Percentiles rank a stretch among this genome's conserved stretches.
phyloP scores from a whole-genome alignment of 2,888 invertebrate genomes.

The Leptopilina syphax region DNA sequence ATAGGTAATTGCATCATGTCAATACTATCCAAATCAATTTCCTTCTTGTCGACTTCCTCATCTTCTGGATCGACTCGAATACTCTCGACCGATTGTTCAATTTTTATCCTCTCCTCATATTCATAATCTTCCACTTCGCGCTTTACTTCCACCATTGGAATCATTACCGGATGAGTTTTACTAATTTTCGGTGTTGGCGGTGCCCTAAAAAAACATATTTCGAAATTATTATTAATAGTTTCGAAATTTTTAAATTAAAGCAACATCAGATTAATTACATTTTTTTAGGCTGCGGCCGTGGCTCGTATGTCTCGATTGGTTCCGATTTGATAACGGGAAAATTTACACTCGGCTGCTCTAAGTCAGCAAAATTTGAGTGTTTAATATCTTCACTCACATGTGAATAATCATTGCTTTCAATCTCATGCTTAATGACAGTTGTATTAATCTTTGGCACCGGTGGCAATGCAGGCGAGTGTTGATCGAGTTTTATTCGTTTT shows the following conservation, averaged over 20 bases:
- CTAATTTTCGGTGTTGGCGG: slow-evolving; percentile 61
- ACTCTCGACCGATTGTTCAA: slow-evolving; percentile 56
- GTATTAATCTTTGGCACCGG: slow-evolving; percentile 50
- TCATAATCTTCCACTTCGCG: slow-evolving; percentile 73
- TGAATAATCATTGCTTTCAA: slow-evolving; percentile 70
- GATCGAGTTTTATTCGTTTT: slow-evolving; percentile 73
- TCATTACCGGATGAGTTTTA: slow-evolving; percentile 56
- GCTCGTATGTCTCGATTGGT: slow-evolving; percentile 67
- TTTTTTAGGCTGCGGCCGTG: slow-evolving; percentile 48
- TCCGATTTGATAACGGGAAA: slow-evolving; percentile 66
- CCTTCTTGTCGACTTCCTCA: slow-evolving; percentile 70
- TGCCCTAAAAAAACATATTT: slow-evolving; percentile 58
- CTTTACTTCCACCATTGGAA: slow-evolving; percentile 68
- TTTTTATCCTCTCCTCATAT: slow-evolving; percentile 68
- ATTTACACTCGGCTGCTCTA: slow-evolving; percentile 65
- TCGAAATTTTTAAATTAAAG: neutral
- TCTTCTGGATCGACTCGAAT: slow-evolving; percentile 65
- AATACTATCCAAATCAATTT: slow-evolving; percentile 80
- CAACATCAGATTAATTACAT: neutral
- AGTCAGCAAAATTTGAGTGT: slow-evolving; percentile 56
- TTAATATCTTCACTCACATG: slow-evolving; percentile 69
- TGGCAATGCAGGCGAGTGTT: slow-evolving; percentile 49
- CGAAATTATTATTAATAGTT: neutral
- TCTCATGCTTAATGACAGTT: slow-evolving; percentile 66
- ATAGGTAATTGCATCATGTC: slow-evolving; percentile 89